Conservation (phyloP, 2,888 invertebrate species). For the Drosophila nr. perissopoda region DNA sequence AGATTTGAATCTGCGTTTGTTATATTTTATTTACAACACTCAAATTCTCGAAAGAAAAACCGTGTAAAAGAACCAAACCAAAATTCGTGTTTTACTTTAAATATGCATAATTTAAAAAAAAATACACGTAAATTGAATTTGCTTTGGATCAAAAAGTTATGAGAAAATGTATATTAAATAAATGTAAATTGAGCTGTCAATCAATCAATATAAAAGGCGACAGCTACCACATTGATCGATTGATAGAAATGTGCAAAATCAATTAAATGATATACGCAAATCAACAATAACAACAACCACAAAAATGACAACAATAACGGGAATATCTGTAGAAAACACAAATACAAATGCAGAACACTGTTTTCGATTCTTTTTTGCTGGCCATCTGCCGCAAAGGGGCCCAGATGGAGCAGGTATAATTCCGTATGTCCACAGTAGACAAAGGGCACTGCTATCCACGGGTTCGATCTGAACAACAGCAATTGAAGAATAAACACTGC, state of each 20-base stretch:
- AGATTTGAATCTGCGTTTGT: too few species aligned
- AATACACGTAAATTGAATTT: not conserved
- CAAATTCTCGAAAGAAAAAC: not conserved
- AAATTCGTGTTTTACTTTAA: not conserved
- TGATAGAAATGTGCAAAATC: not conserved
- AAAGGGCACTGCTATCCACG: slow-evolving; percentile 40
- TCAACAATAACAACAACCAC: not conserved
- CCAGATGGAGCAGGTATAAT: slow-evolving; percentile 7
- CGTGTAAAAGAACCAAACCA: not conserved
- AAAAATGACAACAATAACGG: not conserved
- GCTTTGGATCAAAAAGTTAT: not conserved
- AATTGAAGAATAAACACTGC: slow-evolving; percentile 18
- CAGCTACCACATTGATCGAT: slow-evolving; percentile 1
- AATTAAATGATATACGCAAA: slow-evolving; percentile 2
- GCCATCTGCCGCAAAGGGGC: slow-evolving; percentile 38
- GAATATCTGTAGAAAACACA: not conserved
- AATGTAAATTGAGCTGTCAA: not conserved
- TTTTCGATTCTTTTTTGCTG: slow-evolving; percentile 4
- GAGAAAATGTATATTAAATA: not conserved
- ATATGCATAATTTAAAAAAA: not conserved
- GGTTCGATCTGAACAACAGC: slow-evolving; percentile 45
- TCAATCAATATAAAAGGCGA: not conserved
- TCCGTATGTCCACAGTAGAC: slow-evolving; percentile 37
- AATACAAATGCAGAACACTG: not conserved
- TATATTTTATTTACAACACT: too few species aligned